phyloP scores from a whole-genome alignment of 2,888 invertebrate genomes.

The Leucoptera coffeella region DNA sequence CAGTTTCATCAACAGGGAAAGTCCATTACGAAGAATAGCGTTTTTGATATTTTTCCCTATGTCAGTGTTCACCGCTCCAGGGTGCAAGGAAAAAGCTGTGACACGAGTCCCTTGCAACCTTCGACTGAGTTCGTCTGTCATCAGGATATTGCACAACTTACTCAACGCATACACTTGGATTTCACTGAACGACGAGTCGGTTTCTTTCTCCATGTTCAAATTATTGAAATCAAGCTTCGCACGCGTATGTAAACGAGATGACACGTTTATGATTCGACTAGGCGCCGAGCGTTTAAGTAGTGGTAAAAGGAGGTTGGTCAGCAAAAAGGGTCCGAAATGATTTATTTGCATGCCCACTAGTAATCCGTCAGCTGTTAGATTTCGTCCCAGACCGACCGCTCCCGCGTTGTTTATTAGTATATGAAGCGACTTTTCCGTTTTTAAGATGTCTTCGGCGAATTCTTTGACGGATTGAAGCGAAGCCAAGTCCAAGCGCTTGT shows the following conservation, averaged over 20 bases:
- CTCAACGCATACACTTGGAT: slow-evolving; percentile 15
- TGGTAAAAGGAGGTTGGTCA: slow-evolving; percentile 56
- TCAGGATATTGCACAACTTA: slow-evolving; percentile 70
- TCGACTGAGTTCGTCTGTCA: slow-evolving; percentile 63
- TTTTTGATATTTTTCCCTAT: slow-evolving; percentile 51
- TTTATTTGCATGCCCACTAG: slow-evolving; percentile 50
- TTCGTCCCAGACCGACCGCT: slow-evolving; percentile 21
- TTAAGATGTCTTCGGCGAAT: slow-evolving; percentile 53
- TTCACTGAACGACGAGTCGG: slow-evolving; percentile 7
- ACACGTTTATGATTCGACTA: slow-evolving; percentile 28
- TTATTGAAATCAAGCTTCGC: slow-evolving; percentile 18
- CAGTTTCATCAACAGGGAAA: slow-evolving; percentile 23
- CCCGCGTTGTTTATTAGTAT: slow-evolving; percentile 61
- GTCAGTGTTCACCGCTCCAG: slow-evolving; percentile 70
- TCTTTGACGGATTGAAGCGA: slow-evolving; percentile 49
- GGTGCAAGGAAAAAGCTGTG: slow-evolving; percentile 74
- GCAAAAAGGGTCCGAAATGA: slow-evolving; percentile 61
- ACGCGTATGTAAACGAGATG: slow-evolving; percentile 17
- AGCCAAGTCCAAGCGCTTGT: slow-evolving; percentile 37
- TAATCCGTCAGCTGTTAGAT: slow-evolving; percentile 54
- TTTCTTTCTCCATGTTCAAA: slow-evolving; percentile 15
- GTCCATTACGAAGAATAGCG: slow-evolving; percentile 5
- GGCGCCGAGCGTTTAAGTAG: slow-evolving; percentile 24
- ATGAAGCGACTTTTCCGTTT: slow-evolving; percentile 45
- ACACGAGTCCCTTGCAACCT: slow-evolving; percentile 63